Percentiles rank a stretch among this genome's conserved stretches.
Evolutionary conservation across 1,140 invertebrate genomes (phyloP).

Genomic region (Acromyrmex charruanus): DNA sequence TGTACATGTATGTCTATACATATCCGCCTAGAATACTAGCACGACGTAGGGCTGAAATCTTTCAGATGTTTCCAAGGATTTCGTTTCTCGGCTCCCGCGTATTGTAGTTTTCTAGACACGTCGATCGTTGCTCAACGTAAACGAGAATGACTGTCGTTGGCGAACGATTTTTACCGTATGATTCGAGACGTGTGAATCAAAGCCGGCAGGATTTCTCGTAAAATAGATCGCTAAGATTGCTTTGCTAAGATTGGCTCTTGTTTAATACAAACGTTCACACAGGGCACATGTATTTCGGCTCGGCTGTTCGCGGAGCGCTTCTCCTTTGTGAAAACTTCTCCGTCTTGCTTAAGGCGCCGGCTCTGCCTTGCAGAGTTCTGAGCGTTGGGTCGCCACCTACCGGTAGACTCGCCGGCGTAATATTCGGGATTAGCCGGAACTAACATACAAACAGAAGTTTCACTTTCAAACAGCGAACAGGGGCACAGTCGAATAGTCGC

Average conservation of each 20-base stretch:
- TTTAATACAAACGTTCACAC: slow-evolving; percentile 29
- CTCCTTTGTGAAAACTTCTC: slow-evolving; percentile 53
- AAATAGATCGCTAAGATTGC: too few species aligned
- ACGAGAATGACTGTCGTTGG: slow-evolving; percentile 17
- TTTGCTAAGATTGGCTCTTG: slow-evolving; percentile 23
- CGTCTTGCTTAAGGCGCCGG: slow-evolving; percentile 40
- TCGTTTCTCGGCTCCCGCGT: slow-evolving; percentile 8
- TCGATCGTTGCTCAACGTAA: slow-evolving; percentile 8
- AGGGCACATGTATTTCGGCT: not conserved
- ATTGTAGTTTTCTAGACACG: slow-evolving; percentile 21
- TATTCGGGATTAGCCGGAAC: slow-evolving; percentile 84
- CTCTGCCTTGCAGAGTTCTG: slow-evolving; percentile 13
- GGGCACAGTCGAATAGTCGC: slow-evolving; percentile 77
- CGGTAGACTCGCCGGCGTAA: slow-evolving; percentile 75
- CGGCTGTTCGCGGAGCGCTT: slow-evolving; percentile 19
- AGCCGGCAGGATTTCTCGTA: not conserved
- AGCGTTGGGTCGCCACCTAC: not conserved
- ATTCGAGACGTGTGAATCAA: slow-evolving; percentile 28
- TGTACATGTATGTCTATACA: not conserved
- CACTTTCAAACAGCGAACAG: slow-evolving; percentile 80
- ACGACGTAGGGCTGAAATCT: slow-evolving; percentile 11
- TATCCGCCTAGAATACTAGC: not conserved
- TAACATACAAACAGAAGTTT: slow-evolving; percentile 85
- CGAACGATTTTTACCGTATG: not conserved
- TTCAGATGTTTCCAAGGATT: slow-evolving; percentile 18